Conservation (phyloP, 2,113 vertebrate species). For the Pica pica region DNA sequence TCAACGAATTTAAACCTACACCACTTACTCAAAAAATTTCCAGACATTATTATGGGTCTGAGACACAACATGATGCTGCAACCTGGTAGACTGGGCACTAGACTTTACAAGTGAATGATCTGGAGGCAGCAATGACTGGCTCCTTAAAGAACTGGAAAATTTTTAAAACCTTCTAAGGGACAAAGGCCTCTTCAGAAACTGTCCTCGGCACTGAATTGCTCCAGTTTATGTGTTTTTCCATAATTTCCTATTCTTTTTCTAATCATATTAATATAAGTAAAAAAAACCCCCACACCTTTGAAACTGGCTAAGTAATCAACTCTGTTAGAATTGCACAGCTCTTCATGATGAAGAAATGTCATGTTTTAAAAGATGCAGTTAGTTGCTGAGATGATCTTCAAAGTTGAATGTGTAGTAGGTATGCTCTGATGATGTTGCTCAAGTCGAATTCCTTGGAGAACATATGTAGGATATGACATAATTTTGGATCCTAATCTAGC, state of each 20-base stretch:
- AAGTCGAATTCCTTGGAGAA: neutral
- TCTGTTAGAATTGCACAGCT: neutral
- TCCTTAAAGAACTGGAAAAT: neutral
- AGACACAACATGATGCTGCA: neutral
- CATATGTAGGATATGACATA: neutral
- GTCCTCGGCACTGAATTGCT: neutral
- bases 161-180: neutral
- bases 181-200: neutral
- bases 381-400: neutral
- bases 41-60: neutral
- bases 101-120: neutral
- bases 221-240: neutral
- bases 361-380: neutral
- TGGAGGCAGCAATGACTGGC: neutral
- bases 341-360: neutral
- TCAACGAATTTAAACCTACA: neutral
- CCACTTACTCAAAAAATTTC: neutral
- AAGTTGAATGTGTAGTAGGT: neutral
- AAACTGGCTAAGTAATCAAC: neutral
- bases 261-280: neutral
- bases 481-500: neutral
- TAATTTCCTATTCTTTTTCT: neutral
- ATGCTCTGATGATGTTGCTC: neutral
- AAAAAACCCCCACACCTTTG: neutral
- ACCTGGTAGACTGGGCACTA: neutral